Evolutionary conservation across 1,140 invertebrate genomes (phyloP).

Genomic region (Bombus fervidus): DNA sequence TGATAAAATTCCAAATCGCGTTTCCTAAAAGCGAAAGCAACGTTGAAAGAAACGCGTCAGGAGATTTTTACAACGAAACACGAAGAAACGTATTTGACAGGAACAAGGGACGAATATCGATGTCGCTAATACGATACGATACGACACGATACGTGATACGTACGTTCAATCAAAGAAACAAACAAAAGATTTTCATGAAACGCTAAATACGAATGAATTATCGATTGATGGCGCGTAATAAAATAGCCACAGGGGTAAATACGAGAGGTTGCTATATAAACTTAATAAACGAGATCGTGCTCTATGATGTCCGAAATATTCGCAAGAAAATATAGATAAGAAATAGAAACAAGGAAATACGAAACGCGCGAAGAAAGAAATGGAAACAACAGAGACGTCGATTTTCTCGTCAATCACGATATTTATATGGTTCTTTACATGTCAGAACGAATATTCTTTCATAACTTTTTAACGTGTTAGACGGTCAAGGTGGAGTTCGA

Average conservation of each 20-base stretch:
- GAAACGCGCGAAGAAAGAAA: background rate
- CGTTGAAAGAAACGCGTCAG: background rate
- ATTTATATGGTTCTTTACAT: too few relatives aligned
- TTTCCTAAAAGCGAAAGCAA: background rate
- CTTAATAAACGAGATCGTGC: background rate
- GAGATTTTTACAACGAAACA: too few relatives aligned
- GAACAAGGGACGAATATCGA: background rate
- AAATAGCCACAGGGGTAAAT: background rate
- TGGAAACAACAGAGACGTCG: background rate
- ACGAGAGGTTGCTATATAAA: background rate
- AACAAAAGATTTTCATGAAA: background rate
- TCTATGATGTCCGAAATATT: background rate
- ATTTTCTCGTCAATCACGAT: background rate
- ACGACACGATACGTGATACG: too few relatives aligned
- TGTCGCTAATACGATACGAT: fast-evolving
- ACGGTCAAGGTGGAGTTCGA: background rate
- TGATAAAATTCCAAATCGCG: too few relatives aligned
- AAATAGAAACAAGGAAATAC: background rate
- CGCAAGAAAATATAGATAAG: fast-evolving
- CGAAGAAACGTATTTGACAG: background rate
- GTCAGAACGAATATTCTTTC: background rate
- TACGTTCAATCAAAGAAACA: background rate
- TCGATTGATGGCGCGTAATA: background rate
- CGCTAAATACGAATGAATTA: background rate
- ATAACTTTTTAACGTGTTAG: background rate